Conservation (phyloP, 1,140 invertebrate genomes). For the Heliconius himera region DNA sequence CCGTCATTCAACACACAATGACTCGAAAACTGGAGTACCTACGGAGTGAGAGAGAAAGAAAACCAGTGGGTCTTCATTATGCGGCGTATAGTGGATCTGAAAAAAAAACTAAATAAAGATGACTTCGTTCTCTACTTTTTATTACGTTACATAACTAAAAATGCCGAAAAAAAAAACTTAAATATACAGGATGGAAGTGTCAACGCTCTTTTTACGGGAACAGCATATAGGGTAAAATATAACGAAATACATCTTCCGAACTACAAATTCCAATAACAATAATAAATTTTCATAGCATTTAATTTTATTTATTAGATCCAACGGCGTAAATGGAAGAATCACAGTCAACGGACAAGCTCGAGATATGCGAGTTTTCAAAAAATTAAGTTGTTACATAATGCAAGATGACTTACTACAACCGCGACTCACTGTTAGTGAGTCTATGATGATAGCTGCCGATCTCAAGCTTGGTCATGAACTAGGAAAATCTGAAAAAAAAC, state of each 20-base stretch:
- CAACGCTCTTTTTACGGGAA: too few relatives aligned
- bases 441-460: slow-evolving; percentile 92
- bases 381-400: slow-evolving; percentile 94
- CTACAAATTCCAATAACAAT: not conserved
- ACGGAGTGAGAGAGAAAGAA: too few relatives aligned
- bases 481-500: slow-evolving; percentile 66
- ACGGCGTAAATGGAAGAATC: slow-evolving; percentile 86
- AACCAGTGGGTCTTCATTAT: too few relatives aligned
- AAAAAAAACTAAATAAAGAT: too few relatives aligned
- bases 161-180: too few relatives aligned
- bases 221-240: too few relatives aligned
- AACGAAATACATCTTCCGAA: not conserved
- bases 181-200: too few relatives aligned
- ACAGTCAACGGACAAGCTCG: slow-evolving; percentile 89
- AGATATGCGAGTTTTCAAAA: slow-evolving; percentile 87
- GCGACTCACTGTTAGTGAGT: slow-evolving; percentile 90
- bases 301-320: slow-evolving; percentile 68
- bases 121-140: too few relatives aligned
- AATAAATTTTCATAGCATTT: not conserved
- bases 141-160: too few relatives aligned
- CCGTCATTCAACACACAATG: too few relatives aligned
- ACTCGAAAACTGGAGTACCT: too few relatives aligned
- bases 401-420: slow-evolving; percentile 93
- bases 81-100: too few relatives aligned
- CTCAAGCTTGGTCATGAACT: slow-evolving; percentile 88